Conservation (phyloP, 2,797 vertebrate species). For the Bradypus variegatus region DNA sequence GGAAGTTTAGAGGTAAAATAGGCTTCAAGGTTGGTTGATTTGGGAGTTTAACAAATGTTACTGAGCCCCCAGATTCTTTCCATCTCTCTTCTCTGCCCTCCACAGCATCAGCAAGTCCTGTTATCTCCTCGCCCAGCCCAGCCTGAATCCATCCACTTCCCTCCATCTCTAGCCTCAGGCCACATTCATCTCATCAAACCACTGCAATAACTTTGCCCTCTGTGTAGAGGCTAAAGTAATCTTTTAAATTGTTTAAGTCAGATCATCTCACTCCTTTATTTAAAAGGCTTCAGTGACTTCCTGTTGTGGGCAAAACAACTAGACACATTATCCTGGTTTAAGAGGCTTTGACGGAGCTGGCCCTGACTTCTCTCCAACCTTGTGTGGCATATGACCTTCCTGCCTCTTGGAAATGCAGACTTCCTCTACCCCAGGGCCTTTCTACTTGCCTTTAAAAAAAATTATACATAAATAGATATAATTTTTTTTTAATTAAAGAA, state of each 20-base stretch:
- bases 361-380: neutral
- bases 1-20: neutral
- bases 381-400: neutral
- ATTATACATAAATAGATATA: no score
- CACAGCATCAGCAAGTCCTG: neutral
- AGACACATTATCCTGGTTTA: neutral
- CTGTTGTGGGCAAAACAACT: neutral
- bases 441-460: neutral
- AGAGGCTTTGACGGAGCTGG: neutral
- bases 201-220: neutral
- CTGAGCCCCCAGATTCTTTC: neutral
- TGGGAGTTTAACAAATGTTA: neutral
- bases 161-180: neutral
- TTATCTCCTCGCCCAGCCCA: neutral
- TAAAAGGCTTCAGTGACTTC: slow-evolving; percentile 4
- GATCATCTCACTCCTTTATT: neutral
- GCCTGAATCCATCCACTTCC: neutral
- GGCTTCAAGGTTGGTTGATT: neutral
- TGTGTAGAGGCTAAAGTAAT: neutral
- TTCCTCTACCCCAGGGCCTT: neutral
- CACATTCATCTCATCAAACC: neutral
- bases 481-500: no score
- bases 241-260: neutral
- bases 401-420: neutral
- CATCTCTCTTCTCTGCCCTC: neutral